Conservation (phyloP, 2,797 vertebrate species). For the Carcharodon carcharias region DNA sequence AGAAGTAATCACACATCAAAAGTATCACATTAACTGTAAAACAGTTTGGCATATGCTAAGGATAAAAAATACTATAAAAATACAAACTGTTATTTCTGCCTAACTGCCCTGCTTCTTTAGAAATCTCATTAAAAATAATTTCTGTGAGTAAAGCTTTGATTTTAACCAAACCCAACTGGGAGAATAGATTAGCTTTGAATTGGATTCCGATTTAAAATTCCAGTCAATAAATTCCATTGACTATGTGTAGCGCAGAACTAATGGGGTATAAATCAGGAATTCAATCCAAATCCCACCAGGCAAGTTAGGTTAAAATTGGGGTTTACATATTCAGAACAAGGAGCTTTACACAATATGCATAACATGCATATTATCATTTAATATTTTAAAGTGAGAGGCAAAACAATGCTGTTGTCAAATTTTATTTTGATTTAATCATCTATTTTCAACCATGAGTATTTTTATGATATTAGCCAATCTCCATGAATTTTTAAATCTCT, state of each 20-base stretch:
- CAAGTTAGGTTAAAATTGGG: neutral
- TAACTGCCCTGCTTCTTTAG: neutral
- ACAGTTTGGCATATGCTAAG: neutral
- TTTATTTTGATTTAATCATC: neutral
- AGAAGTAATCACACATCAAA: neutral
- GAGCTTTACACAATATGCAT: neutral
- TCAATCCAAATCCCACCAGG: neutral
- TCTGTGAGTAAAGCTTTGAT: neutral
- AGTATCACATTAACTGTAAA: neutral
- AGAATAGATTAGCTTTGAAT: neutral
- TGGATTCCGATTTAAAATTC: neutral
- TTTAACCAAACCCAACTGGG: neutral
- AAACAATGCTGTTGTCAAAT: neutral
- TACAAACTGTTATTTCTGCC: neutral
- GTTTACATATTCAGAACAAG: neutral
- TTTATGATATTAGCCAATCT: neutral
- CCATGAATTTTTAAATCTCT: neutral
- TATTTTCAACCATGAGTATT: neutral
- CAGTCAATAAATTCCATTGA: neutral
- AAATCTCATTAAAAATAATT: neutral
- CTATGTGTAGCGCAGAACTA: neutral
- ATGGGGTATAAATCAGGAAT: too few species aligned
- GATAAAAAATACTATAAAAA: neutral
- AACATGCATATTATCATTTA: neutral
- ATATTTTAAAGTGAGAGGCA: neutral